Conservation (phyloP, 2,888 invertebrate species). For the Thereva unica region DNA sequence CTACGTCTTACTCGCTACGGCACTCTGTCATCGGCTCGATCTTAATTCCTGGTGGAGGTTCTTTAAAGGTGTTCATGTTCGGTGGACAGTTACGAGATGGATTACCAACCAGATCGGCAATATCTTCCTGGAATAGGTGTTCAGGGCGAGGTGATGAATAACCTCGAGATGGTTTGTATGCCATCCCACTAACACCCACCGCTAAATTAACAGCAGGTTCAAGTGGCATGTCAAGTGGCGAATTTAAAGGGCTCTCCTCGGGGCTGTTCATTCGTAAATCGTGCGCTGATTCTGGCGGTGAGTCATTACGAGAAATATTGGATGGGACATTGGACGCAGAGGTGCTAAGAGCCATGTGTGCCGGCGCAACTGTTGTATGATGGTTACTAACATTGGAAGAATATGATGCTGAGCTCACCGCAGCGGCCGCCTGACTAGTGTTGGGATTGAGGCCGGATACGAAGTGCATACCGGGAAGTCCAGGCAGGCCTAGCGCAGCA, state of each 20-base stretch:
- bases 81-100: constrained; percentile 51
- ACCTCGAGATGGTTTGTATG: constrained; percentile 64
- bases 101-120: constrained; percentile 57
- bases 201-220: constrained; percentile 61
- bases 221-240: constrained; percentile 69
- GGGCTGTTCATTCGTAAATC: constrained; percentile 60
- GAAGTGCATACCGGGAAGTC: constrained; percentile 45
- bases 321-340: constrained; percentile 43
- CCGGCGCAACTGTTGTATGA: constrained; percentile 42
- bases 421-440: constrained; percentile 41
- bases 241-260: constrained; percentile 66
- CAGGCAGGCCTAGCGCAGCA: constrained; percentile 47
- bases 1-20: constrained; percentile 64
- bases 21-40: constrained; percentile 71
- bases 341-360: constrained; percentile 32
- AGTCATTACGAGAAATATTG: constrained; percentile 52
- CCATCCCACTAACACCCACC: constrained; percentile 64
- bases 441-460: constrained; percentile 44
- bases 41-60: constrained; percentile 67
- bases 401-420: constrained; percentile 41
- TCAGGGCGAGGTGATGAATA: constrained; percentile 62
- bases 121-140: constrained; percentile 69
- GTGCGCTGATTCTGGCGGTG: constrained; percentile 58
- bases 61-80: constrained; percentile 52
- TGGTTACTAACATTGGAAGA: constrained; percentile 39